Conservation (phyloP, 1,140 invertebrate species). For the Leptinotarsa defecta region DNA sequence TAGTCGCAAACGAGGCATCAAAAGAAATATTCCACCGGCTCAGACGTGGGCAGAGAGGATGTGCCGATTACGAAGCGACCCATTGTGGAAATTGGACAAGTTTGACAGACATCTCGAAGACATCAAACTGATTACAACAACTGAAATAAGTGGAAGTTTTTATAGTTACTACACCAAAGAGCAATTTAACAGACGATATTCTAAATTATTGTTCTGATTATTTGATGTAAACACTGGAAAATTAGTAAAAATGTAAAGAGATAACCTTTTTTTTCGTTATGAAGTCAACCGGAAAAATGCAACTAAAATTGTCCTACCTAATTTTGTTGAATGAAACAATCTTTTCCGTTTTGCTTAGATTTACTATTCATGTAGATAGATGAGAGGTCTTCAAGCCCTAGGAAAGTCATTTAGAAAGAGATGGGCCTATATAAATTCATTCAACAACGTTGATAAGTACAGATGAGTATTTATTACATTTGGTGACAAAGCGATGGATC, state of each 20-base stretch:
- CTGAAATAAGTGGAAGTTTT: constrained; percentile 47
- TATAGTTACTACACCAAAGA: constrained; percentile 46
- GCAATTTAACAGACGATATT: constrained; percentile 47
- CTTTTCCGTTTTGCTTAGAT: too few relatives aligned
- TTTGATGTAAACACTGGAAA: background rate
- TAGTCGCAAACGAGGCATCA: constrained; percentile 69
- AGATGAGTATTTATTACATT: too few relatives aligned
- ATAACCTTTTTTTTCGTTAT: too few relatives aligned
- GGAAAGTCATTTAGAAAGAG: too few relatives aligned
- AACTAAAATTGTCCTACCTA: too few relatives aligned
- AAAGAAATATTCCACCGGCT: constrained; percentile 69
- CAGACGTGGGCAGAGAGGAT: constrained; percentile 82
- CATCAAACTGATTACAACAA: constrained; percentile 47
- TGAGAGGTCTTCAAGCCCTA: too few relatives aligned
- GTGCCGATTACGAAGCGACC: constrained; percentile 68
- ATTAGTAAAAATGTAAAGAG: background rate
- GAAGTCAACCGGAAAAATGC: too few relatives aligned
- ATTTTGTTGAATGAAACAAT: too few relatives aligned
- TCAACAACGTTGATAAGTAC: too few relatives aligned
- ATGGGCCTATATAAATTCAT: too few relatives aligned
- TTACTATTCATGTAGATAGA: too few relatives aligned
- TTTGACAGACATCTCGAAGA: constrained; percentile 46
- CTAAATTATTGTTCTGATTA: constrained; percentile 25
- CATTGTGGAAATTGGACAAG: constrained; percentile 47
- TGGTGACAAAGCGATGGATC: too few relatives aligned